Base-by-base conservation (phyloP, 37 sponge, comb jelly and placozoan species). In the Geodia barretti region DNA sequence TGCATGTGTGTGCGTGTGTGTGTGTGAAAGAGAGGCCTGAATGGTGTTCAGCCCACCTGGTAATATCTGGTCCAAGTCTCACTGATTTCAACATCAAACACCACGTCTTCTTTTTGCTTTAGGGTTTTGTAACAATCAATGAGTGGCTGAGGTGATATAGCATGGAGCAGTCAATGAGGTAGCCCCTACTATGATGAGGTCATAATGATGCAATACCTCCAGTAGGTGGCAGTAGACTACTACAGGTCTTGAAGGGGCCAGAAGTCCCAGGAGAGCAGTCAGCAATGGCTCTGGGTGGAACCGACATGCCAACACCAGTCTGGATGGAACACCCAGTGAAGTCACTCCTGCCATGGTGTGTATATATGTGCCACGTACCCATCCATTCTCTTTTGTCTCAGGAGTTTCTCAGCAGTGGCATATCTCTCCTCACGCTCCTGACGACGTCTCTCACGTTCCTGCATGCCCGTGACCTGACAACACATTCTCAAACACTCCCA, bases 1-100 rank as follows among this genome's bases (percentile, higher is more conserved):
- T n/a, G n/a, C n/a, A n/a, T n/a, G n/a, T n/a, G n/a, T n/a, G n/a
- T n/a, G n/a, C n/a, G n/a, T n/a, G n/a, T n/a, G n/a, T n/a, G n/a
- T n/a, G n/a, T n/a, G n/a, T n/a, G n/a, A n/a, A n/a, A n/a, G n/a
- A n/a, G n/a, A n/a, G n/a, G n/a, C n/a, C n/a, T n/a, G n/a, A n/a
- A n/a, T n/a, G n/a, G n/a, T n/a, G n/a, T n/a, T n/a, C 29, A 20
- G 3, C 72, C 17, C 37, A 89, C 95, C 92, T 94, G 95, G 41
- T 94, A 94, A 14, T 91, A 67, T 39, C 94, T 80, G 28, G 79
- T 37, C 95, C 92, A 91, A 37, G 88, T 91, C 41, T 94, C 95
- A 63, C 54, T 72, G n/a, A 94, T 31, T 25, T 94, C 88, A 1
- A 90, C n/a, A 28, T 83, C 60, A 61, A 94, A 88, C 0, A 63